Conservation (phyloP, 2,888 invertebrate genomes). For the Endomychus coccineus region DNA sequence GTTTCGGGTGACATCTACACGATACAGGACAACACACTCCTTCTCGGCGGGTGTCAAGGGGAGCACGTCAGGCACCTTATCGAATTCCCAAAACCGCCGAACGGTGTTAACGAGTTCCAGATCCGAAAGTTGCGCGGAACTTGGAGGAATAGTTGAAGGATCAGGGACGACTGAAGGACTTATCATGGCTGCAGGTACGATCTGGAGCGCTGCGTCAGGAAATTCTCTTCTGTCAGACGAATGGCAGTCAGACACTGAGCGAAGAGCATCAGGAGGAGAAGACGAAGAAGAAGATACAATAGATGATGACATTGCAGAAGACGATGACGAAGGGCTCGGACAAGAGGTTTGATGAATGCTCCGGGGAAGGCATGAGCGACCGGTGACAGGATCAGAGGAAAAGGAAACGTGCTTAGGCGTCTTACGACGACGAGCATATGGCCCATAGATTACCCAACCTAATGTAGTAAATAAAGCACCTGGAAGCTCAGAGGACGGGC, state of each 20-base stretch:
- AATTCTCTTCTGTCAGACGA: too few relatives aligned
- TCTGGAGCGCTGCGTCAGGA: too few relatives aligned
- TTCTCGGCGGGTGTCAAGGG: constrained; percentile 2
- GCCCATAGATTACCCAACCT: constrained; percentile 3
- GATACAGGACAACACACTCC: too few relatives aligned
- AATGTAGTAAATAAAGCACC: constrained; percentile 5
- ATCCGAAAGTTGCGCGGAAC: constrained; percentile 2
- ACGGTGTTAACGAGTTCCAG: too few relatives aligned
- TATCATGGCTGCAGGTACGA: too few relatives aligned
- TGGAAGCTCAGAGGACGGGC: constrained; percentile 2
- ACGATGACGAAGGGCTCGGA: constrained; percentile 2
- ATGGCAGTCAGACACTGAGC: too few relatives aligned
- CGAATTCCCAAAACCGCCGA: constrained; percentile 4
- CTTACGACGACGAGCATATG: constrained; percentile 1
- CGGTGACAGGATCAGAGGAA: constrained; percentile 4
- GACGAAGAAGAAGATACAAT: too few relatives aligned
- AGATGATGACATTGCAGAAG: too few relatives aligned
- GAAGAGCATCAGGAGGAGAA: too few relatives aligned
- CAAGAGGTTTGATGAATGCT: constrained; percentile 1
- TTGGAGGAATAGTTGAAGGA: too few relatives aligned
- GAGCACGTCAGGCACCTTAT: constrained; percentile 2
- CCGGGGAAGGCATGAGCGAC: background rate
- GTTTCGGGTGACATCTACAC: too few relatives aligned
- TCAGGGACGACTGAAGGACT: too few relatives aligned
- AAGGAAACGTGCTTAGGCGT: constrained; percentile 5